Evolutionary conservation across 2,797 vertebrate species (phyloP).

Genomic region (Myripristis jacobus): DNA sequence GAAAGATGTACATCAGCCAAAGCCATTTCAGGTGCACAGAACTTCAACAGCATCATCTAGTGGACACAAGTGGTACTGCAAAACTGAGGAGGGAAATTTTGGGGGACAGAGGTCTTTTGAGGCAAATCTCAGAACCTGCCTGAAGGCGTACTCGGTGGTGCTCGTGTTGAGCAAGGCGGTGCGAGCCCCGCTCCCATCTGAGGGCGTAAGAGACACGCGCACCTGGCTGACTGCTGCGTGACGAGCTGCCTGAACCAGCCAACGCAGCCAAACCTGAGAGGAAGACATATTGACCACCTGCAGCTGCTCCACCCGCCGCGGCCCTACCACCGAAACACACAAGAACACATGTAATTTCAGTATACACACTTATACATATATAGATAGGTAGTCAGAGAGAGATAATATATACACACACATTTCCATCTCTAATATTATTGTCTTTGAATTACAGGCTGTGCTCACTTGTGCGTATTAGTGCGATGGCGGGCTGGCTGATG

Average conservation of each 20-base stretch:
- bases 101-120: background rate
- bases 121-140: constrained; percentile 67
- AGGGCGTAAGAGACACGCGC: constrained; percentile 86
- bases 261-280: constrained; percentile 89
- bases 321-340: constrained; percentile 81
- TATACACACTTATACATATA: background rate
- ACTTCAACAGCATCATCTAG: constrained; percentile 34
- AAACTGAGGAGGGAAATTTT: background rate
- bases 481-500: constrained; percentile 91
- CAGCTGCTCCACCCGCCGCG: constrained; percentile 89
- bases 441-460: background rate
- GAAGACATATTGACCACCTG: constrained; percentile 90
- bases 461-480: constrained; percentile 94
- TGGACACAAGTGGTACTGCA: constrained; percentile 37
- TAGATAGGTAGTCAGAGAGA: too few species aligned
- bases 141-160: constrained; percentile 87
- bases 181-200: constrained; percentile 78
- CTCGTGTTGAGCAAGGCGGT: constrained; percentile 87
- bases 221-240: constrained; percentile 88
- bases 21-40: background rate
- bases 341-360: background rate
- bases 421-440: background rate
- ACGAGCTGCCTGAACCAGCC: constrained; percentile 87
- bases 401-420: background rate
- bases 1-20: background rate